Conservation (phyloP, 2,888 invertebrate genomes). For the Iphiclides podalirius region DNA sequence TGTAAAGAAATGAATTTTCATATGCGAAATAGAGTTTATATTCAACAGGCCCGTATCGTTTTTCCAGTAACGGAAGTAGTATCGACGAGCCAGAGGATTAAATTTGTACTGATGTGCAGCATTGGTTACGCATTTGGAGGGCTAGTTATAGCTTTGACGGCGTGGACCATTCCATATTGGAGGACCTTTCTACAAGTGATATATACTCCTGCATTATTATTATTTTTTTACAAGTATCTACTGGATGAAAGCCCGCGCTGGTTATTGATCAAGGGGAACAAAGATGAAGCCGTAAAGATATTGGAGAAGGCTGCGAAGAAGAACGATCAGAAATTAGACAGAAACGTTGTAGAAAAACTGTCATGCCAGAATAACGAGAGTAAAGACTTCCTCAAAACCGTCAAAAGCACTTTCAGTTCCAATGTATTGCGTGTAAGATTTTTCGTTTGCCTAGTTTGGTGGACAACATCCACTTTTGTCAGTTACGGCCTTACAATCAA, state of each 20-base stretch:
- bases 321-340: slow-evolving; percentile 54
- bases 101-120: slow-evolving; percentile 45
- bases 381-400: slow-evolving; percentile 38
- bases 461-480: slow-evolving; percentile 85
- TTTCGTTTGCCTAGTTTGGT: slow-evolving; percentile 61
- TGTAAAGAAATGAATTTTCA: no score
- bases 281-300: slow-evolving; percentile 82
- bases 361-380: slow-evolving; percentile 41
- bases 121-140: slow-evolving; percentile 51
- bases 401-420: slow-evolving; percentile 57
- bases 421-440: slow-evolving; percentile 51
- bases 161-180: slow-evolving; percentile 82
- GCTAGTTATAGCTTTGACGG: slow-evolving; percentile 40
- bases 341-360: slow-evolving; percentile 43
- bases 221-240: slow-evolving; percentile 82
- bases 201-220: slow-evolving; percentile 84
- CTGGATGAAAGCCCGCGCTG: slow-evolving; percentile 89
- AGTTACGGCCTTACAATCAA: slow-evolving; percentile 89
- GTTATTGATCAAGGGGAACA: slow-evolving; percentile 85
- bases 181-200: slow-evolving; percentile 82
- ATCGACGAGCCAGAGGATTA: slow-evolving; percentile 49
- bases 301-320: slow-evolving; percentile 80
- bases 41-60: no score
- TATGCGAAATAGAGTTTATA: no score
- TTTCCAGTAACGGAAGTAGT: slow-evolving; percentile 65